These are phyloP conservation scores for Cololabis saira DNA, from an alignment of 2,113 vertebrate genomes.

Conservation along the genomic window DNA sequence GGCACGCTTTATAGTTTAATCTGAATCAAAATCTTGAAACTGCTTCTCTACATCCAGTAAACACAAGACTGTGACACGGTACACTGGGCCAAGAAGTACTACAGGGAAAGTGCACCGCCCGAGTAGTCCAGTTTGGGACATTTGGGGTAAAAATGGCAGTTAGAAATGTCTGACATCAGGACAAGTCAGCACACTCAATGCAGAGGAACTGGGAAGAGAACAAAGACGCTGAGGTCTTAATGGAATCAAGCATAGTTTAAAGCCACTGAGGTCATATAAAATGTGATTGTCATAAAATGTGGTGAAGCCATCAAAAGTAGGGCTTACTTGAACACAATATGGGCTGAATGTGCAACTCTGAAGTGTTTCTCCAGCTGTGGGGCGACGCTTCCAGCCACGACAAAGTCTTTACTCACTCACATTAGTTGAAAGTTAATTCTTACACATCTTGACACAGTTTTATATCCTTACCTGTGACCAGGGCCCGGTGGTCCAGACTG, in stretches of 20 bases:
- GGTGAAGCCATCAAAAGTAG: slow-evolving; percentile 30
- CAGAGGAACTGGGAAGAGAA: slow-evolving; percentile 33
- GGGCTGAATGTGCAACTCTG: slow-evolving; percentile 12
- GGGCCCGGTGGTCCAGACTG: slow-evolving; percentile 82
- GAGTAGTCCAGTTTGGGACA: slow-evolving; percentile 32
- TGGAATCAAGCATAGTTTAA: slow-evolving; percentile 48
- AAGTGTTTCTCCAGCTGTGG: slow-evolving; percentile 12
- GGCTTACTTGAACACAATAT: slow-evolving; percentile 26
- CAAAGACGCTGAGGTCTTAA: slow-evolving; percentile 35
- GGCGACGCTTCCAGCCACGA: neutral
- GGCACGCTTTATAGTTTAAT: slow-evolving; percentile 19
- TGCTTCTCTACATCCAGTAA: slow-evolving; percentile 30
- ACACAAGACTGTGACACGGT: slow-evolving; percentile 22
- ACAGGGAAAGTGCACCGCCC: slow-evolving; percentile 36
- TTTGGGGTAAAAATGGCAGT: slow-evolving; percentile 35
- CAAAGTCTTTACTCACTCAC: neutral
- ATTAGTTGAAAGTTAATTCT: neutral
- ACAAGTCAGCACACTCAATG: slow-evolving; percentile 40
- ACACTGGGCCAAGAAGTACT: neutral
- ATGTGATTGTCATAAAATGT: slow-evolving; percentile 47
- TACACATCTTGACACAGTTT: neutral
- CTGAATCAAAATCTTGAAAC: slow-evolving; percentile 26
- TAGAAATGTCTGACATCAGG: slow-evolving; percentile 5
- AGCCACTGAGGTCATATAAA: slow-evolving; percentile 52
- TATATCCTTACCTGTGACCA: slow-evolving; percentile 86